Evolutionary conservation across 2,888 invertebrate species (phyloP), one percentile per base, ranked within the genome.

Genomic region (Vandiemenella viatica): DNA sequence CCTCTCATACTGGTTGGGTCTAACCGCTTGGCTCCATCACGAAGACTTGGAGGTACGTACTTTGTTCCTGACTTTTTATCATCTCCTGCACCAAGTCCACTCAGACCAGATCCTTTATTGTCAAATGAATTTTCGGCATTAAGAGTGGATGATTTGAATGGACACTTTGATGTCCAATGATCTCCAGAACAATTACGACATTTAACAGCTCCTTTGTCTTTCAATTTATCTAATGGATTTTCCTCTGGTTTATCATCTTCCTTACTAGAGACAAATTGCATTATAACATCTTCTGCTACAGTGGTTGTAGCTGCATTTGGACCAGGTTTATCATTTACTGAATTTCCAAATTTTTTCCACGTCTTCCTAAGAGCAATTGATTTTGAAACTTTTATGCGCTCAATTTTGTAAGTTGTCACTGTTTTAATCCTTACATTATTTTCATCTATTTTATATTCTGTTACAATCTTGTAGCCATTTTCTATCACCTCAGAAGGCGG

Each of bases 141-240:
- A 60, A 84, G 71, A 58, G 80, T 80, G 1, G 89, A 87, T 61
- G 95, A 91, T 69, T 93, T 96, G 77, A 90, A 97, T 0, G 98
- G 98, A 74, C 98, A 98, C 63, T 89, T 87, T 37, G 91, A 82
- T 26, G 96, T 95, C 95, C 96, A 98, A 74, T 98, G 98, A 63
- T 96, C 96, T 47, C 95, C 90, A 61, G 83, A 84, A 66, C 93
- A 93, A 52, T 80, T 85, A 67, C 92, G 79, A 62, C 93, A 93
- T 64, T 86, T 88, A 55, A 86, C 83, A 55, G 82, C 75, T 53
- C 80, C 81, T 63, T 79, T 80, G 60, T 80, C 76, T 71, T 90
- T 89, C 38, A 90, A 70, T 61, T 90, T 89, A 61, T 87, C 84
- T 48, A 92, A 68, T 2, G 83, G 78, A 59, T 85, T 83, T 59